phyloP scores from a whole-genome alignment of 2,113 vertebrate species.

The Oreochromis aureus region DNA sequence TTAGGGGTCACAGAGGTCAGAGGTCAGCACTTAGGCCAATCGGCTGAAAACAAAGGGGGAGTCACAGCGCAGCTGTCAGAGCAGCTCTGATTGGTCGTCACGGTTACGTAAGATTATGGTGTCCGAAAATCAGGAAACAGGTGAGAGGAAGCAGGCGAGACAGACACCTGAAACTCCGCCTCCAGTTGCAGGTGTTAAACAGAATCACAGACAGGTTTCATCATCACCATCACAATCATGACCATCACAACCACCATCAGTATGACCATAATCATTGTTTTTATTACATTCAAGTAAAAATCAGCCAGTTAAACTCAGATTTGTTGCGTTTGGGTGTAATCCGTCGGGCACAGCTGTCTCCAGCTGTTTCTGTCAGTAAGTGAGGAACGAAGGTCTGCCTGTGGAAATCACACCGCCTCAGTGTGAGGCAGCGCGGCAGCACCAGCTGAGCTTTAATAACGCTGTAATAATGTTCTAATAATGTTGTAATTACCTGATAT shows the following conservation, averaged over 20 bases:
- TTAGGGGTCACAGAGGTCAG: background rate
- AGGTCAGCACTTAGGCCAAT: background rate
- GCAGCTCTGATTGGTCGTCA: background rate
- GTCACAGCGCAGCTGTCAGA: background rate
- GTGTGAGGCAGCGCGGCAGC: background rate
- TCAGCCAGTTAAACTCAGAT: background rate
- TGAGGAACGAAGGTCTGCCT: background rate
- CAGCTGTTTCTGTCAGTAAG: background rate
- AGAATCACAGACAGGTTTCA: background rate
- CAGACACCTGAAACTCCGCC: background rate
- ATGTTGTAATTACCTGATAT: slow-evolving; percentile 38
- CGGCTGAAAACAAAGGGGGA: background rate
- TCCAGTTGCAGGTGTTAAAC: background rate
- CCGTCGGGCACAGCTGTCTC: background rate
- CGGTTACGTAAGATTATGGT: background rate
- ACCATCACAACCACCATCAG: background rate
- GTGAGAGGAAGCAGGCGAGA: background rate
- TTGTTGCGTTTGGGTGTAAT: background rate
- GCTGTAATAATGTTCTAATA: background rate
- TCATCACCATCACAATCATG: background rate
- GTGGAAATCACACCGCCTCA: background rate
- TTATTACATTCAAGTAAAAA: background rate
- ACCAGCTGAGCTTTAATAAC: slow-evolving; percentile 3
- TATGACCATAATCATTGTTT: background rate
- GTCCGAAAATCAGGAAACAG: background rate